Conservation (phyloP, 1,140 invertebrate genomes). For the Acromyrmex echinatior region DNA sequence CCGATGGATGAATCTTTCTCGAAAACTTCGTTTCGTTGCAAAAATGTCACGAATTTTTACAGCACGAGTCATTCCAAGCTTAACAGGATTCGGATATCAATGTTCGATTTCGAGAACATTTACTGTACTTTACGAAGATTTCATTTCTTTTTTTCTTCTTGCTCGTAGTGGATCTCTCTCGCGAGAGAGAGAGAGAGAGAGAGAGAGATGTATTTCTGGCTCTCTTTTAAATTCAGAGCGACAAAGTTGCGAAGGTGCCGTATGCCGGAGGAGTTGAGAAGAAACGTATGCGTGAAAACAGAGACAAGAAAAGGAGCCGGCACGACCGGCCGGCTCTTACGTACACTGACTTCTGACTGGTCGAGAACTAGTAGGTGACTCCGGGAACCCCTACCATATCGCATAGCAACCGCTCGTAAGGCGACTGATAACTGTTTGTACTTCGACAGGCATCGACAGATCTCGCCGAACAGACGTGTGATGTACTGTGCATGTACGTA, state of each 20-base stretch:
- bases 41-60: not conserved
- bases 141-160: not conserved
- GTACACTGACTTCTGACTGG: slow-evolving; percentile 78
- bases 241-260: slow-evolving; percentile 2
- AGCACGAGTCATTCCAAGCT: no score
- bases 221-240: slow-evolving; percentile 14
- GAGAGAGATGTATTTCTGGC: no score
- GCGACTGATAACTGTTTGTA: slow-evolving; percentile 75
- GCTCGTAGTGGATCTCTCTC: not conserved
- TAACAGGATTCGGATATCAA: not conserved
- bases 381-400: slow-evolving; percentile 76
- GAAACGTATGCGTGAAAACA: slow-evolving; percentile 27
- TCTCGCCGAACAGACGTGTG: slow-evolving; percentile 11
- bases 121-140: not conserved
- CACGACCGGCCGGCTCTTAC: slow-evolving; percentile 74
- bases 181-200: no score
- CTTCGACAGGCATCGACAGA: slow-evolving; percentile 61
- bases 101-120: not conserved
- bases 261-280: not conserved
- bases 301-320: slow-evolving; percentile 69
- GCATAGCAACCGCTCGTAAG: slow-evolving; percentile 78
- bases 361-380: slow-evolving; percentile 77
- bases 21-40: not conserved
- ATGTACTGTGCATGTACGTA: not conserved
- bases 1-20: not conserved